A percentile compares a stretch with the other conserved stretches of the same genome.
Evolutionary conservation across 2,113 vertebrate species (phyloP).

Genomic region (Sinocyclocheilus maitianheensis): DNA sequence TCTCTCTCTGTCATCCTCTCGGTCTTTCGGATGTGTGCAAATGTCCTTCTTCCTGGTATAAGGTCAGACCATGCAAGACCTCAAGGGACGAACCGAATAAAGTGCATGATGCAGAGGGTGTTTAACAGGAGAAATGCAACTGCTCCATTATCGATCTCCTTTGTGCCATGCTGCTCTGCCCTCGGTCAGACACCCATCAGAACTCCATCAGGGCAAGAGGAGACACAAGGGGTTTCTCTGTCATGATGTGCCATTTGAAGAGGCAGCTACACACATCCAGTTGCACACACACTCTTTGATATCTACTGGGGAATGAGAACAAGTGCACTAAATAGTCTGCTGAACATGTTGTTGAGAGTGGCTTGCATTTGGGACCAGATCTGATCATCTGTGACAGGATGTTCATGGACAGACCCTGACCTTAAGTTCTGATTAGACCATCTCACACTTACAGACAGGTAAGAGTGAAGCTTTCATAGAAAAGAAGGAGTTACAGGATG

Average conservation of each 20-base stretch:
- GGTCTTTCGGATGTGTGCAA: slow-evolving; percentile 4
- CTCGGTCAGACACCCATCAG: slow-evolving; percentile 43
- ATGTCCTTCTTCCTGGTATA: background rate
- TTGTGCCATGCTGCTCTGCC: slow-evolving; percentile 62
- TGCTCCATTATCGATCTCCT: slow-evolving; percentile 76
- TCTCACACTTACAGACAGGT: background rate
- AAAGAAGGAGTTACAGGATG: background rate
- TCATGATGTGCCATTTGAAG: slow-evolving; percentile 27
- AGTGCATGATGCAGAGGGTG: background rate
- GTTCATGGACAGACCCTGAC: background rate
- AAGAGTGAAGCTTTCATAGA: background rate
- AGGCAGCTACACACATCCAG: background rate
- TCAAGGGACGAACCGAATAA: background rate
- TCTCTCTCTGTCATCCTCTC: slow-evolving; percentile 60
- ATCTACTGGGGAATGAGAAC: slow-evolving; percentile 22
- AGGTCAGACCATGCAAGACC: background rate
- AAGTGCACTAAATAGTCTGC: slow-evolving; percentile 17
- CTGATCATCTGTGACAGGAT: too few species aligned
- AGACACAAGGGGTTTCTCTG: slow-evolving; percentile 41
- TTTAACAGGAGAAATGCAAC: slow-evolving; percentile 38
- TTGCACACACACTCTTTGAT: background rate
- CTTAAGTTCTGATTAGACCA: slow-evolving; percentile 8
- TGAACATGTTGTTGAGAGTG: background rate
- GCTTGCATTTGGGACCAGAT: background rate
- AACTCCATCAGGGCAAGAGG: slow-evolving; percentile 51